Percentiles rank a stretch among this genome's conserved stretches.
Conservation (phyloP, 2,888 invertebrate genomes). For the Autographa pulchrina region DNA sequence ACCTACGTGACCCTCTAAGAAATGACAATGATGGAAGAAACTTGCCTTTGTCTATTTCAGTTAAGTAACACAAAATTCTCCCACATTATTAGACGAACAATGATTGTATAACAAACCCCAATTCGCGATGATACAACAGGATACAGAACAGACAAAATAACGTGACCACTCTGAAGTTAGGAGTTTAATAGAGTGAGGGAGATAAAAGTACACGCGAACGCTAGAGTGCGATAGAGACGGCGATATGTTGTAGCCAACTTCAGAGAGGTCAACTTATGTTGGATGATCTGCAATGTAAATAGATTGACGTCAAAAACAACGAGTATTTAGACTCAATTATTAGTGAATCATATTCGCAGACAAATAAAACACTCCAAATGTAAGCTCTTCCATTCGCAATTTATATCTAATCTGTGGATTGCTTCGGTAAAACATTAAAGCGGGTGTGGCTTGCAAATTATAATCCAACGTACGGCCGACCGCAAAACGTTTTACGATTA, state of each 20-base stretch:
- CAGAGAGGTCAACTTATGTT: not conserved
- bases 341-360: constrained; percentile 65
- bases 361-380: constrained; percentile 75
- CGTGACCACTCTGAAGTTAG: not conserved
- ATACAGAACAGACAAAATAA: not conserved
- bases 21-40: not conserved
- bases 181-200: not conserved
- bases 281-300: not conserved
- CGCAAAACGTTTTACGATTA: constrained; percentile 10
- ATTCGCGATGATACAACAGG: not conserved
- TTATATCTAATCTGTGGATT: constrained; percentile 64
- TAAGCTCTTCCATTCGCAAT: constrained; percentile 38
- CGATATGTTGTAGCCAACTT: not conserved
- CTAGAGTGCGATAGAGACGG: not conserved
- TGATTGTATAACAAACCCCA: constrained; percentile 3
- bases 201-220: not conserved
- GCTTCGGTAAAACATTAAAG: constrained; percentile 58
- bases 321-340: constrained; percentile 60
- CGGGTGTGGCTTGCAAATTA: constrained; percentile 50
- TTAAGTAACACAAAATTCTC: not conserved
- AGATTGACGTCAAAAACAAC: constrained; percentile 64
- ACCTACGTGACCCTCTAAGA: constrained; percentile 4
- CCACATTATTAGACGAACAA: constrained; percentile 1
- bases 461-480: constrained; percentile 19
- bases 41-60: not conserved